A percentile compares a stretch with the other conserved stretches of the same genome.
Evolutionary conservation across 2,113 vertebrate genomes (phyloP).

Genomic region (Elgaria multicarinata): DNA sequence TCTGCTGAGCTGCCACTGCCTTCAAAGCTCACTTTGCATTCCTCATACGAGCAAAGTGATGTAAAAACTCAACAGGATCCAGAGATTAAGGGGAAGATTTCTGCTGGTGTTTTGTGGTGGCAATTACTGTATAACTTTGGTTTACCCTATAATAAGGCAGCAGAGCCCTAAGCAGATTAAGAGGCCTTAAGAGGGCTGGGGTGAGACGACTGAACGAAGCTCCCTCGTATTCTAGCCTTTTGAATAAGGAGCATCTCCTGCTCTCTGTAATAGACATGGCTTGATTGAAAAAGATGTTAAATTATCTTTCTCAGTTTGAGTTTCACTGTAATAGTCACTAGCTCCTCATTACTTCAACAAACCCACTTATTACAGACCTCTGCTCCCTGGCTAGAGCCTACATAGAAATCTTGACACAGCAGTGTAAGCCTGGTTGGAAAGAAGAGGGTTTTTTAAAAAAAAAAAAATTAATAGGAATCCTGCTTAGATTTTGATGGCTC

Average conservation of each 20-base stretch:
- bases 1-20: background rate
- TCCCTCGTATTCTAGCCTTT: background rate
- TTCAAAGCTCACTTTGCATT: slow-evolving; percentile 2
- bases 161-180: background rate
- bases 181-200: background rate
- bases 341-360: background rate
- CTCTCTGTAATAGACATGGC: background rate
- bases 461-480: background rate
- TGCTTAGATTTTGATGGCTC: background rate
- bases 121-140: background rate
- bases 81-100: slow-evolving; percentile 7
- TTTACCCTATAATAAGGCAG: background rate
- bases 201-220: background rate
- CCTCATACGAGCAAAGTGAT: background rate
- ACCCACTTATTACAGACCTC: background rate
- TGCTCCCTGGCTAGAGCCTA: background rate
- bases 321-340: background rate
- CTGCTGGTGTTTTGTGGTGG: background rate
- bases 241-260: background rate
- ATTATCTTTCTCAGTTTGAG: background rate
- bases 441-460: background rate
- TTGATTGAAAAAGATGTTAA: slow-evolving; percentile 3
- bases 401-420: background rate
- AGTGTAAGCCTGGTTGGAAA: background rate
- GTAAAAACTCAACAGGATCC: background rate